Evolutionary conservation across 2,888 invertebrate species (phyloP).

Genomic region (Eilema sororculum): DNA sequence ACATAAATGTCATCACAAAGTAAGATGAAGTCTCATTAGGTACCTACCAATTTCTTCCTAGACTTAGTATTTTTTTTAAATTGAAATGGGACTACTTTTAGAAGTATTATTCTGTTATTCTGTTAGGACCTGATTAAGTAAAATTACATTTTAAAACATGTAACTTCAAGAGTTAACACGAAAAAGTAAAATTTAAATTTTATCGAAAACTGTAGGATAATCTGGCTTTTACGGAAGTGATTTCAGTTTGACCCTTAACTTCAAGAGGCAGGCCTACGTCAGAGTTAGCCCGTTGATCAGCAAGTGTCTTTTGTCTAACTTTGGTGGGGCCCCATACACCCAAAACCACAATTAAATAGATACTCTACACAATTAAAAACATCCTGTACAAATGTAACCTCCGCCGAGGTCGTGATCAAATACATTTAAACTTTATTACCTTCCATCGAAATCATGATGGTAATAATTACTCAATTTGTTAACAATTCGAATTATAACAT

Average conservation of each 20-base stretch:
- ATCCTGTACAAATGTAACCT: constrained; percentile 43
- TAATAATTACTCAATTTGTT: constrained; percentile 63
- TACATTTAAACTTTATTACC: constrained; percentile 56
- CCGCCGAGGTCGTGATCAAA: constrained; percentile 49
- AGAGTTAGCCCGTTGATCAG: not conserved
- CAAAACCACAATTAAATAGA: not conserved
- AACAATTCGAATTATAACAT: constrained; percentile 43
- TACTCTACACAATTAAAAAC: constrained; percentile 21
- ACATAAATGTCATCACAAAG: no score
- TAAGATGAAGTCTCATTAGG: no score
- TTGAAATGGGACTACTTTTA: no score
- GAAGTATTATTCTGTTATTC: not conserved
- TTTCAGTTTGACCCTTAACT: not conserved
- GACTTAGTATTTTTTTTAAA: no score
- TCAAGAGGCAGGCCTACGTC: not conserved
- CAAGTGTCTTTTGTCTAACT: not conserved
- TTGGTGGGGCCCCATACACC: not conserved
- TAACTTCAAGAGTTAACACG: no score
- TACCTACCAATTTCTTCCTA: not conserved
- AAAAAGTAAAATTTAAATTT: no score
- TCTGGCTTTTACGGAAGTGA: not conserved
- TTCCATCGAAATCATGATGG: constrained; percentile 68
- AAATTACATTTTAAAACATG: no score
- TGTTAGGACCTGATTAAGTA: no score
- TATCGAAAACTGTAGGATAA: no score